Base-by-base conservation (phyloP, 2,888 invertebrate genomes). In the Tinea pellionella region DNA sequence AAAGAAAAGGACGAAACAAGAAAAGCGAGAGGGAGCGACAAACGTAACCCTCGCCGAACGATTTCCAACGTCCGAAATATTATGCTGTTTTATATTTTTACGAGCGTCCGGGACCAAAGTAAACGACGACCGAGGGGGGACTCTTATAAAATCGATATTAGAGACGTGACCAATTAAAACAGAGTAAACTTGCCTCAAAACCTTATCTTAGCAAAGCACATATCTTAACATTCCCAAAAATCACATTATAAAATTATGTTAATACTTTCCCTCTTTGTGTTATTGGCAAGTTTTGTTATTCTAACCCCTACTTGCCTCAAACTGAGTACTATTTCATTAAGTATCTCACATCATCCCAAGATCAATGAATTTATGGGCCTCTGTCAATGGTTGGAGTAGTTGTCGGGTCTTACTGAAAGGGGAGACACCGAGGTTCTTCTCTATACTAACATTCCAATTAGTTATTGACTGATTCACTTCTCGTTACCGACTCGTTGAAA, bases 1-100 rank as follows among this genome's bases (percentile, higher is more conserved):
- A 86, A 86, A 82, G 80, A 84, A 86, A 81, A 83, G 77, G 74
- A 84, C 72, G 76, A 80, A 80, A 82, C 78, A 77, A 77, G 72
- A 72, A 73, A 73, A 77, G 71, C 73, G 78, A 78, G 80, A 76
- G 76, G 70, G 78, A 74, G 75, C 72, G 72, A 74, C 73, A 73
- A 75, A 70, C 75, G 57, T 61, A 59, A 77, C 67, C 70, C 68
- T 71, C 69, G 68, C 72, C 69, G 72, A 73, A 55, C 62, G 43
- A 58, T 60, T 58, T 30, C 60, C 61, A 57, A 75, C 75, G 73
- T 70, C 77, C 73, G 72, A 78, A 78, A 78, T 78, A 77, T 80
- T 74, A 74, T 73, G 71, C 71, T 74, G 74, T 76, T 59, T 43
- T 59, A 75, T 72, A 72, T 74, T 74, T 75, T 77, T 78, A 74